Base-by-base conservation (phyloP, 1,140 invertebrate species). In the Cheumatopsyche charites region DNA sequence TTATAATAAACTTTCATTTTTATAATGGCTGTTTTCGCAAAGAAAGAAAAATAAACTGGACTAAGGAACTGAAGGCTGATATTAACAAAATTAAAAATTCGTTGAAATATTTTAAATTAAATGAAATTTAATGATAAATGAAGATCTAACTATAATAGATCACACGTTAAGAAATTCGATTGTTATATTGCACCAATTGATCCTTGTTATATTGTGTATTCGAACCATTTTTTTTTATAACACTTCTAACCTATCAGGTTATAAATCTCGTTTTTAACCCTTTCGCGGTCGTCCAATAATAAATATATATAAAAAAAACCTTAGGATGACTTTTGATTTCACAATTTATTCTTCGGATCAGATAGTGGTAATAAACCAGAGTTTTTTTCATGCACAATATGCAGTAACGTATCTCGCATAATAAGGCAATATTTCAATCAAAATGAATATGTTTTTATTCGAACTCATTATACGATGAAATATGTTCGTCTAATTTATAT, bases 311-410 rank as follows among this genome's bases (percentile, higher is more conserved):
- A 68, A 55, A 67, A 67, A 55, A 55, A 55, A 55, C 26, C 13
- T 21, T 9, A 36, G 11, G 47, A 68, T 68, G 47, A 68, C 49
- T 68, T 68, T 68, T 68, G 47, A 68, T 68, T 68, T 68, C 9
- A 55, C 23, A 68, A 68, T 68, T 68, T 68, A 67, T 67, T 49
- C 65, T 1, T 52, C 1, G 15, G 47, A 11, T 52, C 47, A 4
- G 29, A 36, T 36, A 36, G 29, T 9, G 29, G 29, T 36, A 36
- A 36, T 36, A 36, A 36, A 36, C 29, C 29, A n/a, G 29, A 3
- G 29, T 36, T 52, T 17, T 52, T 17, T 52, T 52, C 47, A 15
- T 52, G 9, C 19, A 15, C 15, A 62, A n/a, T n/a, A n/a, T n/a
- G n/a, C n/a, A n/a, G n/a, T n/a, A n/a, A 62, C n/a, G 23, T n/a